phyloP scores from a whole-genome alignment of 2,888 invertebrate genomes.

The Petrolisthes cinctipes region DNA sequence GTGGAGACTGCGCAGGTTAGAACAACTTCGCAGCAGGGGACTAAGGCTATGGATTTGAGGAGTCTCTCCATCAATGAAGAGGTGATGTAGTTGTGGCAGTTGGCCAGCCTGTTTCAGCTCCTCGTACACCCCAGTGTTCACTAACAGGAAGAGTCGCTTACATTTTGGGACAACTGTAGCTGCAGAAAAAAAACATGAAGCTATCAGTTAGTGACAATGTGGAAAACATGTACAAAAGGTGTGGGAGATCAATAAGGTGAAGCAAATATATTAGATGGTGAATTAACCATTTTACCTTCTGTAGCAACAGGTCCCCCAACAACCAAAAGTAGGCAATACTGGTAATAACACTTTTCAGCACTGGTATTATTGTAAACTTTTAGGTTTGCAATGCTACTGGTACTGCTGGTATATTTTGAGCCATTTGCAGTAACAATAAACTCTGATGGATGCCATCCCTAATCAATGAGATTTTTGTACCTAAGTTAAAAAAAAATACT shows the following conservation, averaged over 20 bases:
- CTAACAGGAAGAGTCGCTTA: neutral
- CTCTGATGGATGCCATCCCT: too few species aligned
- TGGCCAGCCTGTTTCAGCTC: slow-evolving; percentile 13
- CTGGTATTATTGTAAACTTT: too few species aligned
- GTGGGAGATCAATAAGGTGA: neutral
- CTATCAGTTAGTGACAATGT: neutral
- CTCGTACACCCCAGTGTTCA: neutral
- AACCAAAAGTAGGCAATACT: too few species aligned
- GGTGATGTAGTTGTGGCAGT: slow-evolving; percentile 10
- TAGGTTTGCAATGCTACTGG: too few species aligned
- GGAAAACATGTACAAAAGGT: neutral
- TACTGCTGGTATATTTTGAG: too few species aligned
- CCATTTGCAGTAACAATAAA: too few species aligned
- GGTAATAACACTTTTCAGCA: too few species aligned
- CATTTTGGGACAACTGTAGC: slow-evolving; percentile 13
- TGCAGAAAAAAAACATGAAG: neutral
- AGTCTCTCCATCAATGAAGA: slow-evolving; percentile 21
- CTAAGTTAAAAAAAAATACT: too few species aligned
- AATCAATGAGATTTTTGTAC: too few species aligned
- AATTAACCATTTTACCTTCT: too few species aligned
- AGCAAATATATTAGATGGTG: too few species aligned
- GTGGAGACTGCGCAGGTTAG: slow-evolving; percentile 46
- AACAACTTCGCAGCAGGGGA: slow-evolving; percentile 31
- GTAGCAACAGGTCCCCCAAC: too few species aligned
- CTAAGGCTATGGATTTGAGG: slow-evolving; percentile 17